Evolutionary conservation across 2,888 invertebrate genomes (phyloP).

Genomic region (Chrysolina americana): DNA sequence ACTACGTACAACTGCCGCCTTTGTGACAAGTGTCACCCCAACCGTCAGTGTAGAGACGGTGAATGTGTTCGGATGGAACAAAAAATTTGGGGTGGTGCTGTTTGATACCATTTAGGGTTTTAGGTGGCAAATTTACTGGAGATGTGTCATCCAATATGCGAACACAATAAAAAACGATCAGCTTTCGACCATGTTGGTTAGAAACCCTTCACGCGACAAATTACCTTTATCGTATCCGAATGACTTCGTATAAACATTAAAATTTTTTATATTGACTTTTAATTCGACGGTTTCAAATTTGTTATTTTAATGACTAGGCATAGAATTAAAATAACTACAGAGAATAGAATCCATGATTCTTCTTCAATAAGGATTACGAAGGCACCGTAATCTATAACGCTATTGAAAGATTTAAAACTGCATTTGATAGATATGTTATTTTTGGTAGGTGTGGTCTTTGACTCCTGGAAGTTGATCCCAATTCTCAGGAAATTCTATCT

Average conservation of each 20-base stretch:
- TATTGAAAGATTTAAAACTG: too few species aligned
- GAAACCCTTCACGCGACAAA: conserved; percentile 54
- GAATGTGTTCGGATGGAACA: conserved; percentile 58
- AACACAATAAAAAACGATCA: conserved; percentile 61
- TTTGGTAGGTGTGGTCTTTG: too few species aligned
- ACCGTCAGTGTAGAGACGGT: conserved; percentile 57
- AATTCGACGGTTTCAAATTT: conserved; percentile 42
- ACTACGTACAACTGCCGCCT: conserved; percentile 65
- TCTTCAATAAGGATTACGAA: too few species aligned
- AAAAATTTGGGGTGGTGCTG: conserved; percentile 62
- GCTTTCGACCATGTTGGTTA: conserved; percentile 55
- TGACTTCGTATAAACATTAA: conserved; percentile 44
- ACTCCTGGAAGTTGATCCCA: too few species aligned
- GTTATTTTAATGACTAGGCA: not conserved
- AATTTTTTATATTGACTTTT: conserved; percentile 46
- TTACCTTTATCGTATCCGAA: conserved; percentile 50
- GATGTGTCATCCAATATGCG: conserved; percentile 60
- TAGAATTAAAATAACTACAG: too few species aligned
- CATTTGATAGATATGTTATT: too few species aligned
- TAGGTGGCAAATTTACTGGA: conserved; percentile 64
- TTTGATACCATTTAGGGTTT: conserved; percentile 66
- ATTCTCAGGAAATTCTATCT: too few species aligned
- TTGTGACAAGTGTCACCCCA: conserved; percentile 67
- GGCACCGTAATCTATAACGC: too few species aligned
- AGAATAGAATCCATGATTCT: too few species aligned